Evolutionary conservation across 1,140 invertebrate genomes (phyloP), one percentile per base, ranked within the genome.

Genomic region (Battus philenor): DNA sequence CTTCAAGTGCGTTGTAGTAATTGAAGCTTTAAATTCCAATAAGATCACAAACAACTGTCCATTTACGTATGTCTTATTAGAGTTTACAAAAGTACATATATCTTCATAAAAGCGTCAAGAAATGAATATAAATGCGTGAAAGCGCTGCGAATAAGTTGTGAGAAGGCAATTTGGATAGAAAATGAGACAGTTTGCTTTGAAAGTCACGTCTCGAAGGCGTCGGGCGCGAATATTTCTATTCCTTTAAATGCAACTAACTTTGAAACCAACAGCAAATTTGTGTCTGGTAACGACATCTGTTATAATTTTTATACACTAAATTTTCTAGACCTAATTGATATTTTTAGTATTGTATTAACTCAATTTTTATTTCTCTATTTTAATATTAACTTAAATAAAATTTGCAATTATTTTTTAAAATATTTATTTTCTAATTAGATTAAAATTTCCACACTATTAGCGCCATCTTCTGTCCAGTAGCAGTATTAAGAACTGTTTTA

Each of bases 61-160:
- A 41, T 15, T 11, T 11, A 13, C 27, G 27, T 27, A 41, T 41
- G 38, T 59, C 59, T 62, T 58, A 62, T 66, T 61, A 31, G 55
- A 53, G 29, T 45, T 47, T 41, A 43, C 29, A 20, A 51, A 66
- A 55, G 50, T 64, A 57, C 62, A 69, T 80, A 61, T 51, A 69
- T 79, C 68, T 72, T 72, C 63, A 68, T 72, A 73, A 77, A 73
- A 53, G 60, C 57, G 49, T 44, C 36, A 43, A 68, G 55, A 70
- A 79, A 79, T 74, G 75, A 79, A 75, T 79, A 78, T 69, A 76
- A 82, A 79, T 71, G 73, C 48, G 58, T 60, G 47, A 57, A 62
- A 64, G 47, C 54, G 49, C 53, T 63, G 61, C 47, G 63, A 82
- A 68, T 78, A 76, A 82, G 78, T 79, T 71, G 75, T 69, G 71